Evolutionary conservation across 2,888 invertebrate species (phyloP).

Genomic region (Drosophila melanosoma): DNA sequence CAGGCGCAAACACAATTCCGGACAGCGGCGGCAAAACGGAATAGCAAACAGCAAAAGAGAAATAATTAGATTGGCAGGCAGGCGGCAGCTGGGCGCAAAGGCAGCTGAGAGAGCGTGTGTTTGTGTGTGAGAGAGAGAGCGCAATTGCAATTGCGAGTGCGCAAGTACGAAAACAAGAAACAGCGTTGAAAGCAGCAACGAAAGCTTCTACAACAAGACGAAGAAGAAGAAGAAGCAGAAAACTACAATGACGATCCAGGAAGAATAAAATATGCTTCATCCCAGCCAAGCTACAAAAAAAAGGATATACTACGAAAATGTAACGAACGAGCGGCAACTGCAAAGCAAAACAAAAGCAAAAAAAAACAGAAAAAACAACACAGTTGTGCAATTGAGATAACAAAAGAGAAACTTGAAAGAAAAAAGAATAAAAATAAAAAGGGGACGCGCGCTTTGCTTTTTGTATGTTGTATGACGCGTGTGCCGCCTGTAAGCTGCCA

Average conservation of each 20-base stretch:
- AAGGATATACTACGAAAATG: constrained; percentile 40
- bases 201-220: constrained; percentile 43
- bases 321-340: constrained; percentile 46
- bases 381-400: constrained; percentile 80
- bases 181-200: constrained; percentile 24
- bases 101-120: constrained; percentile 51
- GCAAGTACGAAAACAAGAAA: constrained; percentile 25
- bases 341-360: constrained; percentile 57
- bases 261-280: constrained; percentile 20
- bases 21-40: constrained; percentile 31
- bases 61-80: constrained; percentile 73
- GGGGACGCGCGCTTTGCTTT: constrained; percentile 81
- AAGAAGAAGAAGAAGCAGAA: not conserved
- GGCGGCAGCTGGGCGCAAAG: constrained; percentile 72
- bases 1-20: constrained; percentile 64
- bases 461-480: constrained; percentile 59
- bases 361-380: constrained; percentile 55
- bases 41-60: constrained; percentile 59
- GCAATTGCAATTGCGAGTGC: constrained; percentile 40
- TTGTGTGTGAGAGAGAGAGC: constrained; percentile 17
- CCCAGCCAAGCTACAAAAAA: not conserved
- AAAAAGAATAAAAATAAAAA: constrained; percentile 42
- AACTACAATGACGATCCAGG: constrained; percentile 35
- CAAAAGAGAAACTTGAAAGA: constrained; percentile 70
- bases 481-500: constrained; percentile 61